Conservation (phyloP, 2,888 invertebrate species). For the Lordiphosa andalusiaca region DNA sequence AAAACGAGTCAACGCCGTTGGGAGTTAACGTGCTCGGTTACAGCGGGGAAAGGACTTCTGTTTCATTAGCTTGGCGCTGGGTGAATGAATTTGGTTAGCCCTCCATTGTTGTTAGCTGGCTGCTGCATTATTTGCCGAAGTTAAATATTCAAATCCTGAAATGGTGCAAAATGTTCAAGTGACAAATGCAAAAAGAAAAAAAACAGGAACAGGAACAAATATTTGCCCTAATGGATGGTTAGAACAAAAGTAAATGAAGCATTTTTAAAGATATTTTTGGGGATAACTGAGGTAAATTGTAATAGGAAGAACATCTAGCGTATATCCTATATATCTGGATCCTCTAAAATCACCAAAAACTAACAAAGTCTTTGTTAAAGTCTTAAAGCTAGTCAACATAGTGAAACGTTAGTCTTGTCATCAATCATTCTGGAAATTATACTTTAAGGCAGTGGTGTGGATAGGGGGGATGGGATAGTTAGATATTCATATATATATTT, state of each 20-base stretch:
- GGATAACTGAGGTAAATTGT: not conserved
- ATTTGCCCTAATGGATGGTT: not conserved
- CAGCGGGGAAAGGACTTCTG: constrained; percentile 10
- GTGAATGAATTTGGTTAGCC: constrained; percentile 43
- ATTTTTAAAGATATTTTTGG: not conserved
- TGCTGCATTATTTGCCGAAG: constrained; percentile 39
- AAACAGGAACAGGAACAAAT: not conserved
- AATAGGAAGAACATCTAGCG: no score
- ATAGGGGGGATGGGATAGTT: no score
- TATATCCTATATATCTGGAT: no score
- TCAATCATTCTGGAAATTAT: no score
- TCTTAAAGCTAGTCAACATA: no score
- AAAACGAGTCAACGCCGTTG: constrained; percentile 43
- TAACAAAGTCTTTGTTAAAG: no score
- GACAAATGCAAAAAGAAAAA: not conserved
- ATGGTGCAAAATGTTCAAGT: constrained; percentile 7
- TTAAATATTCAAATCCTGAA: constrained; percentile 40
- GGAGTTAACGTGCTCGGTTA: constrained; percentile 8
- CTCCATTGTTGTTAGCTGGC: constrained; percentile 6
- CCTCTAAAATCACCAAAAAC: no score
- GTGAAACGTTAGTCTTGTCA: no score
- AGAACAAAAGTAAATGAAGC: not conserved
- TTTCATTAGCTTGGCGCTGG: constrained; percentile 41
- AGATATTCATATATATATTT: no score
- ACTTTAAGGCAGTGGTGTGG: no score